A percentile compares a stretch with the other conserved stretches of the same genome.
phyloP scores from a whole-genome alignment of 2,888 invertebrate species.

The Nudaria mundana region DNA sequence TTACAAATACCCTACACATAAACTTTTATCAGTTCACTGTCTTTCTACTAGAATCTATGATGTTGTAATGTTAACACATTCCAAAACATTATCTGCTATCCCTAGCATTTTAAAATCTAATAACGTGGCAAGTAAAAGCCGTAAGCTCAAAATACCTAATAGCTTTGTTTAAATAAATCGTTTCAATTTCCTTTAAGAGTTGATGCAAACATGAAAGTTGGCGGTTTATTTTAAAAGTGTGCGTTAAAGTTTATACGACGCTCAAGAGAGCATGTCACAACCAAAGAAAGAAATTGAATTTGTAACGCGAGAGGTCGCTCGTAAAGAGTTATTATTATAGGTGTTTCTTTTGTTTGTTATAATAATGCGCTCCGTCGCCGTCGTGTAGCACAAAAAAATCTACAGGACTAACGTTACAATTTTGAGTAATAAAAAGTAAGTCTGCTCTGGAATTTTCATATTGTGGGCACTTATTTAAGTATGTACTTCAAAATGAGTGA shows the following conservation, averaged over 20 bases:
- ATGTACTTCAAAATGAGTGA: too few species aligned
- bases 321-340: slow-evolving; percentile 51
- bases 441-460: slow-evolving; percentile 16
- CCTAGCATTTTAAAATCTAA: slow-evolving; percentile 4
- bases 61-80: too few species aligned
- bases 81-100: too few species aligned
- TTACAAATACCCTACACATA: too few species aligned
- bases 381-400: slow-evolving; percentile 18
- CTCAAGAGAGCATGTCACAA: slow-evolving; percentile 38
- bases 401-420: slow-evolving; percentile 29
- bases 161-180: slow-evolving; percentile 31
- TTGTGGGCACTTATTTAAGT: slow-evolving; percentile 12
- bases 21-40: too few species aligned
- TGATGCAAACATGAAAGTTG: slow-evolving; percentile 45
- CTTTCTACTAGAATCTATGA: too few species aligned
- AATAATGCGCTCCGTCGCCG: slow-evolving; percentile 37
- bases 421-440: slow-evolving; percentile 25
- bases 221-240: slow-evolving; percentile 52
- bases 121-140: slow-evolving; percentile 3
- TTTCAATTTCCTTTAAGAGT: slow-evolving; percentile 41
- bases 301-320: slow-evolving; percentile 52
- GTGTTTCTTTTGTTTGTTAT: slow-evolving; percentile 48
- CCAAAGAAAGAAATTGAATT: slow-evolving; percentile 62
- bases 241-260: slow-evolving; percentile 47
- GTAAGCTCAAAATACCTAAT: slow-evolving; percentile 31